phyloP scores from a whole-genome alignment of 2,888 invertebrate genomes.

The Charanyca ferruginea region DNA sequence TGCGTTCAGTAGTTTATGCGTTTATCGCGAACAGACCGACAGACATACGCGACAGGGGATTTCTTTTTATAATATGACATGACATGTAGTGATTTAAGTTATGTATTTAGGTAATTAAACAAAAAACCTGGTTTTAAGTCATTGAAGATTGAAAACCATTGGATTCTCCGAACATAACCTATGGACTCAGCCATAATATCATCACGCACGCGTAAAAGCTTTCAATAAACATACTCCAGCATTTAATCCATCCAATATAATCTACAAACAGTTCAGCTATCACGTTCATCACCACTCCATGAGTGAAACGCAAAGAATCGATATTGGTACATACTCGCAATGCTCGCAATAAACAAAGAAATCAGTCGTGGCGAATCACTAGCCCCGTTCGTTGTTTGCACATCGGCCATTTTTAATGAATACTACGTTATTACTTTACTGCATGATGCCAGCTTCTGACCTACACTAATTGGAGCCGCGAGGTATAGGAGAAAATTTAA shows the following conservation, averaged over 20 bases:
- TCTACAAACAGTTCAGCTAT: conserved; percentile 66
- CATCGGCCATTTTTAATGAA: conserved; percentile 27
- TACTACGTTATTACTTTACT: conserved; percentile 30
- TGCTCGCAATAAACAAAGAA: conserved; percentile 74
- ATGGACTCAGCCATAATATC: conserved; percentile 5
- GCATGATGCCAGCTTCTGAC: conserved; percentile 29
- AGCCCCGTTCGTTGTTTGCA: conserved; percentile 19
- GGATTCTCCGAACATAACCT: conserved; percentile 10
- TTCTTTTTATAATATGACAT: no score
- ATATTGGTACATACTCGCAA: conserved; percentile 59
- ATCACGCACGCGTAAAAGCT: conserved; percentile 16
- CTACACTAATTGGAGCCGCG: conserved; percentile 34
- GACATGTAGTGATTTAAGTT: no score
- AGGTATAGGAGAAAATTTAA: conserved; percentile 26
- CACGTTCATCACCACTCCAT: conserved; percentile 65
- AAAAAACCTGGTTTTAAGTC: not conserved
- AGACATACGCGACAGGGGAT: no score
- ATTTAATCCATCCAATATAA: conserved; percentile 64
- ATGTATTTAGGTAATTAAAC: not conserved
- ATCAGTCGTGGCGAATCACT: conserved; percentile 69
- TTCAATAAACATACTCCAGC: conserved; percentile 22
- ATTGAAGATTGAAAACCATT: conserved; percentile 9
- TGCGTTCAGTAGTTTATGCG: no score
- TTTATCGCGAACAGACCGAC: no score
- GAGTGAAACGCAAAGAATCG: conserved; percentile 74